phyloP scores from a whole-genome alignment of 2,888 invertebrate species.

The Limnephilus lunatus region DNA sequence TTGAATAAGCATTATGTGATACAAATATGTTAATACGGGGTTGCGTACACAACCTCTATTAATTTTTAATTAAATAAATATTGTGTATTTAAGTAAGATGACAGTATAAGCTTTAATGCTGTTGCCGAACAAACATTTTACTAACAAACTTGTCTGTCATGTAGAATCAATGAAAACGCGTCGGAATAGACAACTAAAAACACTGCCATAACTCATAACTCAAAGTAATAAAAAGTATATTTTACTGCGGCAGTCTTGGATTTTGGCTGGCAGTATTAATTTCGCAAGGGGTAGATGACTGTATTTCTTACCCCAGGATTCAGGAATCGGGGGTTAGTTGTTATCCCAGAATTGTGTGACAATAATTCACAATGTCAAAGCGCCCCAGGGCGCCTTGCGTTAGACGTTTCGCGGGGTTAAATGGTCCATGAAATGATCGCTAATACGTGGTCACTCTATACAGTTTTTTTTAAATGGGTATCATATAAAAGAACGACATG shows the following conservation, averaged over 20 bases:
- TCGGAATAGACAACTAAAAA: constrained; percentile 27
- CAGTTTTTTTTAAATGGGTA: constrained; percentile 15
- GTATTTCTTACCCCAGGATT: constrained; percentile 33
- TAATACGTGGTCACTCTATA: constrained; percentile 63
- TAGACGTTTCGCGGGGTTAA: constrained; percentile 55
- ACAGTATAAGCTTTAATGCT: too few species aligned
- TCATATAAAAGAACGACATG: background rate
- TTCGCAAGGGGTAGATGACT: constrained; percentile 31
- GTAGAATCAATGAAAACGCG: constrained; percentile 35
- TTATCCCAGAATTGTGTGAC: constrained; percentile 44
- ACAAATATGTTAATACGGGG: too few species aligned
- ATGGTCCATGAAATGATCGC: constrained; percentile 64
- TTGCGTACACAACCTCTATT: too few species aligned
- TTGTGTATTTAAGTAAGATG: too few species aligned
- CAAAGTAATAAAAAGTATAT: constrained; percentile 36
- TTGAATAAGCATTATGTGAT: too few species aligned
- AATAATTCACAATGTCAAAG: constrained; percentile 61
- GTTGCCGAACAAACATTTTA: too few species aligned
- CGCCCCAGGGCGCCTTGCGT: constrained; percentile 54
- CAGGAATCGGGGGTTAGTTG: background rate
- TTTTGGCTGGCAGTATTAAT: constrained; percentile 42
- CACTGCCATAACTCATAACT: constrained; percentile 27
- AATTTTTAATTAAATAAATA: too few species aligned
- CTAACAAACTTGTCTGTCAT: background rate
- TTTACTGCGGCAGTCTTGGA: constrained; percentile 30